phyloP scores from a whole-genome alignment of 1,140 invertebrate species.

The Frieseomelitta varia region DNA sequence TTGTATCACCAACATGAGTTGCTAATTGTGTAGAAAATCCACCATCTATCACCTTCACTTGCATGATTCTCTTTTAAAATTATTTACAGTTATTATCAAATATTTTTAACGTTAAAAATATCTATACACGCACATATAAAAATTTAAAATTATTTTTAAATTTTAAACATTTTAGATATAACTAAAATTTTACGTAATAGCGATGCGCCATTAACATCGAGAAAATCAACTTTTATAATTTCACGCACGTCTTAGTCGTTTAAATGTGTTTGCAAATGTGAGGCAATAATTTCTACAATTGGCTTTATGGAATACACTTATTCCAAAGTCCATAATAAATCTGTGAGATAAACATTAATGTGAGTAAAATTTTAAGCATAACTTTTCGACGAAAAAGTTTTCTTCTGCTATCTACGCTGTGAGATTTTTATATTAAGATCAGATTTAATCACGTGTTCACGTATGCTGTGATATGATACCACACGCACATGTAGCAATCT shows the following conservation, averaged over 20 bases:
- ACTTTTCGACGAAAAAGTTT: neutral
- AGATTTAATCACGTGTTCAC: conserved; percentile 10
- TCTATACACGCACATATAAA: neutral
- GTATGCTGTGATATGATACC: neutral
- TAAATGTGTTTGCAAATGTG: conserved; percentile 20
- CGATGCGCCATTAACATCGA: neutral
- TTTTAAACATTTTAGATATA: conserved; percentile 1
- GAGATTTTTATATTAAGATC: conserved; percentile 3
- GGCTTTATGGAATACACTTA: conserved; percentile 17
- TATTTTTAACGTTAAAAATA: neutral
- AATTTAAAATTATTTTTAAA: neutral
- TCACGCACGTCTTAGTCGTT: conserved; percentile 6
- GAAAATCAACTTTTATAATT: neutral
- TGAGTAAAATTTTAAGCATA: neutral
- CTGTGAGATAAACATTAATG: conserved; percentile 28
- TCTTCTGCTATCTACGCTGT: neutral
- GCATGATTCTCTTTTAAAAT: conserved; percentile 53
- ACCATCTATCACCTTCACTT: conserved; percentile 88
- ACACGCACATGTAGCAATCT: neutral
- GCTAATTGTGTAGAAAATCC: conserved; percentile 92
- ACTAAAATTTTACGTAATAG: neutral
- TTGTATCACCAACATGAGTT: conserved; percentile 86
- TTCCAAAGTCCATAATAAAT: conserved; percentile 54
- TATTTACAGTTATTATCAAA: neutral
- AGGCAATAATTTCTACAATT: conserved; percentile 24